Base-by-base conservation (phyloP, 2,888 invertebrate species). In the Melieria picta region DNA sequence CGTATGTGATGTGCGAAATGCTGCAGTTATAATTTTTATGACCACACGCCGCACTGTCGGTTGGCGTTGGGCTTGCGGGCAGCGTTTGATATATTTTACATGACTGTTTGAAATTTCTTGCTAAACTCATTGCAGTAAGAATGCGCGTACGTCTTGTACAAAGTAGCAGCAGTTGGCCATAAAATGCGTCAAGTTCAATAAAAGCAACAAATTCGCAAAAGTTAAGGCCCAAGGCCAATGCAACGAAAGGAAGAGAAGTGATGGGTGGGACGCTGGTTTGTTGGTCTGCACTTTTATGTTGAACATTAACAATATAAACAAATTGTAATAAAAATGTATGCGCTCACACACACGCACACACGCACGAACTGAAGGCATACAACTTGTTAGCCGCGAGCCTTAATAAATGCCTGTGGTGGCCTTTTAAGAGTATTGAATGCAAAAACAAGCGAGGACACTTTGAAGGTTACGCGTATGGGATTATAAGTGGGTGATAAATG, bases 241-340 rank as follows among this genome's bases (percentile, higher is more conserved):
- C 30, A 30, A 30, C 3, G 30, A 3, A 30, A 30, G 30, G 30
- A 30, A 30, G 30, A 30, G 30, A 30, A 30, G 30, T 2, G 30
- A 1, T 3, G 30, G 30, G 30, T 30, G 30, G 30, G 30, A 7
- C 16, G 9, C 5, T 5, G 13, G 4, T 11, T 50, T 48, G 60
- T 58, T 57, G 43, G 50, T 46, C 7, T 67, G 50, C 58, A 62
- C 65, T 75, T 74, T 76, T 65, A 73, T 73, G 74, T 43, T 68
- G 30, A 68, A 57, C 62, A 71, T 73, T 69, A 73, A 74, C 71
- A 67, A 65, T 65, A 72, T 61, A 73, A 73, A 72, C 71, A 73
- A 73, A 73, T 71, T 71, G 72, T 65, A 72, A 75, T 75, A 76
- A 76, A 75, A 69, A 68, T 70, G 45, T 63, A 46, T 43, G 56